Evolutionary conservation across 2,113 vertebrate species (phyloP).

Genomic region (Notiomystis cincta): DNA sequence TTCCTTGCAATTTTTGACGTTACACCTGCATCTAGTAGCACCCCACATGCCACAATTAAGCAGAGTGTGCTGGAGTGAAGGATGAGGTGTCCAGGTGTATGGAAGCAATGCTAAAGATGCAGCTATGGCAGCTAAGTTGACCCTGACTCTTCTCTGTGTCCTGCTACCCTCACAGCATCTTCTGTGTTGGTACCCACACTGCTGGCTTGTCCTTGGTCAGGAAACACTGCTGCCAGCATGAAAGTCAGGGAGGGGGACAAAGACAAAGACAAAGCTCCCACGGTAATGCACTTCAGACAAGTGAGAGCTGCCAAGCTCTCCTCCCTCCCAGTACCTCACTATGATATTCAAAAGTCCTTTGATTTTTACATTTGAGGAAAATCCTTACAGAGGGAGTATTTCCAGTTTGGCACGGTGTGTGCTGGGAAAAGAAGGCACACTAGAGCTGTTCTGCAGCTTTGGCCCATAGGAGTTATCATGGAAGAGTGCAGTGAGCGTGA

Average conservation of each 20-base stretch:
- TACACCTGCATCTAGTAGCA: background rate
- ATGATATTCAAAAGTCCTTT: background rate
- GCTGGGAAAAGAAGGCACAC: background rate
- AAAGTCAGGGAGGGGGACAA: background rate
- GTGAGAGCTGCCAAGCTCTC: background rate
- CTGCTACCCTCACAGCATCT: background rate
- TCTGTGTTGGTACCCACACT: rapidly evolving
- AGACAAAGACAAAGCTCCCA: background rate
- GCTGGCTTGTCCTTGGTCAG: background rate
- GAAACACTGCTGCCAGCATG: background rate
- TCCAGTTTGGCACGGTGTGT: background rate
- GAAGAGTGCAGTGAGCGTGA: background rate
- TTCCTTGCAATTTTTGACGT: background rate
- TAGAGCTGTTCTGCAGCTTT: background rate
- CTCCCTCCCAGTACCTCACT: background rate
- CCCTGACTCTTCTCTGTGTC: background rate
- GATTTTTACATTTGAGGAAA: background rate
- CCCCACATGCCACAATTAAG: background rate
- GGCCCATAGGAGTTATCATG: background rate
- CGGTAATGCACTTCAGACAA: background rate
- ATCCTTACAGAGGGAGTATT: background rate
- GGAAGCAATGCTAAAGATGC: rapidly evolving
- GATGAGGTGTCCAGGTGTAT: background rate
- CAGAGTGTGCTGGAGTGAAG: background rate
- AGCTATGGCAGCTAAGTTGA: background rate